Conservation (phyloP, 2,797 vertebrate species). For the Alcedo quadribrachys region DNA sequence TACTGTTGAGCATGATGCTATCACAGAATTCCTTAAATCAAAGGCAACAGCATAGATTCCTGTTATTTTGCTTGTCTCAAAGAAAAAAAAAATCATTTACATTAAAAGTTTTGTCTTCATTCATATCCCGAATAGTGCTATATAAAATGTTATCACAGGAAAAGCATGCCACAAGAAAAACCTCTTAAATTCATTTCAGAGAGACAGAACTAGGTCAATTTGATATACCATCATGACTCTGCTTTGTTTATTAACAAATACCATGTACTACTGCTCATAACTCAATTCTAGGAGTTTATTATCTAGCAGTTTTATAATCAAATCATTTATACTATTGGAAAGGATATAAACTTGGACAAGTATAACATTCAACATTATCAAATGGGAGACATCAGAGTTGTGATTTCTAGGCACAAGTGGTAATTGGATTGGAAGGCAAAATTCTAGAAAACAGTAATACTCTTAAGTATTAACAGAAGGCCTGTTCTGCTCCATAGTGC, state of each 20-base stretch:
- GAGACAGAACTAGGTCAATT: neutral
- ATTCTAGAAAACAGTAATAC: constrained; percentile 55
- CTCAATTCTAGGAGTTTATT: neutral
- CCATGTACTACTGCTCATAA: neutral
- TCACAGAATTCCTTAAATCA: neutral
- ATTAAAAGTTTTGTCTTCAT: neutral
- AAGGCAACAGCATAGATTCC: neutral
- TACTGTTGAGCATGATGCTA: neutral
- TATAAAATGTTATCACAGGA: neutral
- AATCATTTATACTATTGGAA: neutral
- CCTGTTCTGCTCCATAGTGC: constrained; percentile 27
- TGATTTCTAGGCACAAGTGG: constrained; percentile 51
- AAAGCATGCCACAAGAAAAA: neutral
- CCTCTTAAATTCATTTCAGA: neutral
- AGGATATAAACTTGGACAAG: neutral
- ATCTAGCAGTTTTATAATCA: neutral
- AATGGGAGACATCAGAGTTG: constrained; percentile 26
- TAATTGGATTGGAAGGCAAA: constrained; percentile 60
- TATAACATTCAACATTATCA: neutral
- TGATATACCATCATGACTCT: neutral
- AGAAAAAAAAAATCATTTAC: neutral
- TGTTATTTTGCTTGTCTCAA: neutral
- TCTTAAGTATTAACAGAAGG: constrained; percentile 60
- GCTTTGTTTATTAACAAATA: neutral
- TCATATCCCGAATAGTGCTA: neutral